Conservation (phyloP, 2,797 vertebrate genomes). For the Hyperoplus immaculatus region DNA sequence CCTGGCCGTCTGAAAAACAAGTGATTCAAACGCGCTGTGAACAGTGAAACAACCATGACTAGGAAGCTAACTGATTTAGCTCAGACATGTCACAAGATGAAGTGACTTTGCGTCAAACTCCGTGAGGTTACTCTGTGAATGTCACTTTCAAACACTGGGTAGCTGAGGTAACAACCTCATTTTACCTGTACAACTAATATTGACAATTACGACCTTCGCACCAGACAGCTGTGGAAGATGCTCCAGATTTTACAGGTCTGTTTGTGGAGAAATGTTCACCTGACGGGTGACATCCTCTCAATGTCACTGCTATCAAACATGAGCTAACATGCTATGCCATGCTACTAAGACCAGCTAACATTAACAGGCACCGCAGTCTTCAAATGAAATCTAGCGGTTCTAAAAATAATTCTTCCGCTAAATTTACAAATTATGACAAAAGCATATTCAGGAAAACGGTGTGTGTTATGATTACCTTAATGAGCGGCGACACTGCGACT, state of each 20-base stretch:
- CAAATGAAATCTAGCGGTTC: accelerated
- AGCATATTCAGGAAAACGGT: accelerated
- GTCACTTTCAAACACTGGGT: background rate
- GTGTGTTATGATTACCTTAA: conserved; percentile 85
- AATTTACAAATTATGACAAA: accelerated
- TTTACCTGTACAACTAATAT: too few species aligned
- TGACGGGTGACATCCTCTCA: conserved; percentile 35
- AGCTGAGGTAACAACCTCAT: background rate
- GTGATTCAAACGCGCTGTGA: background rate
- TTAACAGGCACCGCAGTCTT: background rate
- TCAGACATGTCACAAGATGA: background rate
- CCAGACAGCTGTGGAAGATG: background rate
- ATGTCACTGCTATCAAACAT: conserved; percentile 71
- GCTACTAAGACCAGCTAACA: background rate
- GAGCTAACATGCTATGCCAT: conserved; percentile 51
- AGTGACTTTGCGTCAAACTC: too few species aligned
- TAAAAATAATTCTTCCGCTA: accelerated
- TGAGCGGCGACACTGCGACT: conserved; percentile 91
- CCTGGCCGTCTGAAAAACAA: conserved; percentile 87
- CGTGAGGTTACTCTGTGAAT: too few species aligned
- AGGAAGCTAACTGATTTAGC: background rate
- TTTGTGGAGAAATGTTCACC: background rate
- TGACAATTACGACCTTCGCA: accelerated
- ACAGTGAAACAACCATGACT: accelerated
- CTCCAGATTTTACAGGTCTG: background rate